Evolutionary conservation across 2,888 invertebrate genomes (phyloP), one percentile per base, ranked within the genome.

Genomic region (Metalampra italica): DNA sequence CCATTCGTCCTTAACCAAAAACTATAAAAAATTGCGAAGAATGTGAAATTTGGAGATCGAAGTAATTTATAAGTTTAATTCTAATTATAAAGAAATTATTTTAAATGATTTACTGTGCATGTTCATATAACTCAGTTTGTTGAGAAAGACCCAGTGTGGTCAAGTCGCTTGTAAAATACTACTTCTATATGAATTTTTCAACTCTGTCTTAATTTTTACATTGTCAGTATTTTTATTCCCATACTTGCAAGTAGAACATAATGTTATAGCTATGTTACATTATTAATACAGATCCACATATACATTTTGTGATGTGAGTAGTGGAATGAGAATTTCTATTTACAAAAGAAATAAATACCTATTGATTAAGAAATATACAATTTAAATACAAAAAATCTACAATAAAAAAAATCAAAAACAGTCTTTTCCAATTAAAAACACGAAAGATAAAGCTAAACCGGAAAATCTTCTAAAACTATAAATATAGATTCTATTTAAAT

Each of bases 1-100:
- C 75, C 66, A 66, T 73, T 84, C 84, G 84, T 84, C 84, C 82
- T 72, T 71, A 68, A 61, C 49, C 54, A 60, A 56, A 60, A 55
- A 61, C 54, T 49, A 55, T 49, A 46, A 34, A 43, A 47, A 51
- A 43, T 47, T 55, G 49, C 44, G 54, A 49, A 47, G 47, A 53
- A 47, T 40, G 55, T 53, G 54, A 49, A 50, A 40, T 47, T 45
- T 49, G 41, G 48, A 54, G 49, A 55, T 45, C 46, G 29, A 51
- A 38, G 43, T 40, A 29, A 12, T 7, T 3, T 45, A 29, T 8
- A 42, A 42, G 12, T 29, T 32, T 30, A n/a, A 37, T 13, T 40
- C 8, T 36, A 40, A 43, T 7, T 29, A 11, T 29, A 29, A 29
- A 29, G 12, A 7, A 32, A 32, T 8, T 32, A 32, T 32, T 8